Evolutionary conservation across 2,888 invertebrate genomes (phyloP), one percentile per base, ranked within the genome.

Genomic region (Philhelius pedissequus): DNA sequence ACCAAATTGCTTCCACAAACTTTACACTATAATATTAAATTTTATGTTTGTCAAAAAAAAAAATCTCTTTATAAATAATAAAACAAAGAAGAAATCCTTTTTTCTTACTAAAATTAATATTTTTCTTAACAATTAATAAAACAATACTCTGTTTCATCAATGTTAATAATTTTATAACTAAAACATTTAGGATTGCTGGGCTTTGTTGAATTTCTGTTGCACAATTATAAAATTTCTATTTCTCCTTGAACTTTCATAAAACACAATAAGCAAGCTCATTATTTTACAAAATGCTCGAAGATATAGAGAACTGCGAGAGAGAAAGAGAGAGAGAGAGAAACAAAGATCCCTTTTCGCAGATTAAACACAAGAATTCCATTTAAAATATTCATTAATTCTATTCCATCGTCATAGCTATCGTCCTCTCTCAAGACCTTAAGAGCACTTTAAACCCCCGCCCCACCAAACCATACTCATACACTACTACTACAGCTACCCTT

Each of bases 321-420:
- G 60, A 15, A 9, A 0, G 8, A 32, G 18, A 13, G 5, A 48
- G 32, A 22, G 5, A 0, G 8, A 32, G 18, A 13, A 3, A 48
- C 20, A 22, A n/a, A 48, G 64, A 64, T 64, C 45, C 48, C 35
- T 64, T 62, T 64, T 48, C 48, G 11, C 20, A 64, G 64, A 64
- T 64, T 64, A 64, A 64, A 64, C 64, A 77, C 56, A 58, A 62
- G 35, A 62, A 38, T 30, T 56, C 52, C 35, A 62, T 56, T 62
- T 70, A 20, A 64, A 81, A 70, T 76, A 76, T 76, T 81, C 40
- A 81, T 66, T 27, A 52, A 35, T 45, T 70, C 18, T 50, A 18
- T 27, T 9, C n/a, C 58, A 35, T 50, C 27, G 38, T 54, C 69
- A 13, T 64, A 20, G 20, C 18, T 38, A 30, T 43, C 27, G 20